Evolutionary conservation across 2,797 vertebrate species (phyloP).

Genomic region (Tokudaia tokunoshimensis): DNA sequence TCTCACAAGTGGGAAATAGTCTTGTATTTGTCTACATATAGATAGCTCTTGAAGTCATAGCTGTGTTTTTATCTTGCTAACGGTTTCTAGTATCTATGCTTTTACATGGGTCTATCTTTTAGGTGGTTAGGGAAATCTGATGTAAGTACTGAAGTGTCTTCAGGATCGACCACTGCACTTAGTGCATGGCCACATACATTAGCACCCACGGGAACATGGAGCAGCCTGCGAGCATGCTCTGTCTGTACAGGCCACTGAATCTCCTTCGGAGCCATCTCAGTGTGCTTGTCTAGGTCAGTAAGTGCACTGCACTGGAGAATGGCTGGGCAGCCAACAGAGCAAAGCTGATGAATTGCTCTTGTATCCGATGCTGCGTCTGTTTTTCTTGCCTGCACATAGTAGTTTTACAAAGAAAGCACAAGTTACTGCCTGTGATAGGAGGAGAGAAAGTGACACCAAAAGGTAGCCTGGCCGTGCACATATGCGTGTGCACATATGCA

Average conservation of each 20-base stretch:
- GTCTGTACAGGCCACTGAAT: conserved; percentile 86
- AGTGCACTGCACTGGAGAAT: conserved; percentile 76
- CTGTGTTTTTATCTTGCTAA: conserved; percentile 65
- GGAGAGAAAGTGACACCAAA: not conserved
- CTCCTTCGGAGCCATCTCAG: conserved; percentile 84
- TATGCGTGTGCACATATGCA: not conserved
- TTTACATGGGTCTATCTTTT: conserved; percentile 55
- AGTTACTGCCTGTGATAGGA: not conserved
- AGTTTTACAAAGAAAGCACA: conserved; percentile 52
- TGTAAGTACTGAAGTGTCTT: conserved; percentile 78
- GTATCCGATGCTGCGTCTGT: conserved; percentile 64
- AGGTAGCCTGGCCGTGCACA: too few relatives aligned
- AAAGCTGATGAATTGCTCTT: conserved; percentile 77
- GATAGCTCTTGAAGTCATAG: conserved; percentile 64
- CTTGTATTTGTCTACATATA: conserved; percentile 52
- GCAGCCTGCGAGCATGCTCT: conserved; percentile 72
- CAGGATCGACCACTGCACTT: conserved; percentile 70
- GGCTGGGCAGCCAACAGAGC: conserved; percentile 79
- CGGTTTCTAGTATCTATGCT: conserved; percentile 64
- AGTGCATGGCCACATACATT: conserved; percentile 80
- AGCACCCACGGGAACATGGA: conserved; percentile 62
- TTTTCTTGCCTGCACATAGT: conserved; percentile 21
- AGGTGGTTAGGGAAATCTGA: conserved; percentile 76
- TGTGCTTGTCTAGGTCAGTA: conserved; percentile 84
- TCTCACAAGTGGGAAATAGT: conserved; percentile 37